These are phyloP conservation scores for Pantherophis alleghaniensis DNA, from an alignment of 2,797 vertebrate species.

Conservation along the genomic window DNA sequence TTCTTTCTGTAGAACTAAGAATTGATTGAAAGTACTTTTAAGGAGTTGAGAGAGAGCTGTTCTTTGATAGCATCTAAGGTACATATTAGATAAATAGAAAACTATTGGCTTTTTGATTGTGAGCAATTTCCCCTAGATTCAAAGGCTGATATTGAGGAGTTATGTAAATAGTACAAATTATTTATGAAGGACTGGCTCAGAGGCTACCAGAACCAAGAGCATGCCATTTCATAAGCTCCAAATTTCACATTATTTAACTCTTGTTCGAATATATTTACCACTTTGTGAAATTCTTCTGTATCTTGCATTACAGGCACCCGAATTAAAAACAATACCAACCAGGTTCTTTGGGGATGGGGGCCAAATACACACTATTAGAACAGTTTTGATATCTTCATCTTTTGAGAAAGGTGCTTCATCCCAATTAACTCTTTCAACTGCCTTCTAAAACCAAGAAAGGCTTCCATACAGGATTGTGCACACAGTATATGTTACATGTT, in stretches of 20 bases:
- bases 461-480: neutral
- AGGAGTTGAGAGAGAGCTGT: slow-evolving; percentile 37
- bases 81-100: slow-evolving; percentile 67
- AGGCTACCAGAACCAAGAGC: slow-evolving; percentile 38
- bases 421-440: neutral
- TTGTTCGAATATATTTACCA: neutral
- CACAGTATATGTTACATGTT: neutral
- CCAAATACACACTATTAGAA: neutral
- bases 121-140: slow-evolving; percentile 61
- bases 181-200: slow-evolving; percentile 54
- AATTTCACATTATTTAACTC: neutral
- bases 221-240: slow-evolving; percentile 38
- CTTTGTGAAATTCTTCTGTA: neutral
- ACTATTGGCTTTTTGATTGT: slow-evolving; percentile 63
- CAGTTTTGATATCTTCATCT: neutral
- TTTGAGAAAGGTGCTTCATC: neutral
- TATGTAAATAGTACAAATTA: slow-evolving; percentile 60
- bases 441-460: neutral
- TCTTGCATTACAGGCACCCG: neutral
- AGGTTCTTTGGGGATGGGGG: neutral
- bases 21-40: slow-evolving; percentile 70
- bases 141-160: slow-evolving; percentile 58
- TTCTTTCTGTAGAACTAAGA: slow-evolving; percentile 66
- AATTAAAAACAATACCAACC: neutral
- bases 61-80: slow-evolving; percentile 63